phyloP scores from a whole-genome alignment of 2,113 vertebrate species.

The Notiomystis cincta region DNA sequence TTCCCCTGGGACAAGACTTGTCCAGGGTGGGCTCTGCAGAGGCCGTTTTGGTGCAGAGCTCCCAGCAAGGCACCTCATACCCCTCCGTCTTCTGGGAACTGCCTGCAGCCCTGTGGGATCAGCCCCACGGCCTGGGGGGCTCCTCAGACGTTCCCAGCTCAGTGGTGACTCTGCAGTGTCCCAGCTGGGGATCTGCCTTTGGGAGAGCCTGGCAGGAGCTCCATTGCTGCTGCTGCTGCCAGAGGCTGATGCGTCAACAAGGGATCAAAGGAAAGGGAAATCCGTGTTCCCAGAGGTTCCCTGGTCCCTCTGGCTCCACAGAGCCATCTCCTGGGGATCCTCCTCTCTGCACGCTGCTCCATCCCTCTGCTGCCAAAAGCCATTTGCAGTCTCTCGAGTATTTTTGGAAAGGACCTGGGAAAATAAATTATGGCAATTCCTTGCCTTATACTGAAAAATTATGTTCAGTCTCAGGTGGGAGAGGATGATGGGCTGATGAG shows the following conservation, averaged over 20 bases:
- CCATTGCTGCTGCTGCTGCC: not conserved
- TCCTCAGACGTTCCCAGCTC: not conserved
- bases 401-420: not conserved
- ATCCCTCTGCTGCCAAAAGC: not conserved
- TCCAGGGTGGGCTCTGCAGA: not conserved
- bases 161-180: accelerated
- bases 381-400: accelerated
- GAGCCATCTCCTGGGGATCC: not conserved
- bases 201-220: not conserved
- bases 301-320: not conserved
- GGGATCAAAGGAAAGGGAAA: not conserved
- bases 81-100: accelerated
- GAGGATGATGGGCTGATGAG: not conserved
- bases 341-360: not conserved
- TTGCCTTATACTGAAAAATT: not conserved
- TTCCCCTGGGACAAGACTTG: not conserved
- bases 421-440: not conserved
- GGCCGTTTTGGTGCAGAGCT: not conserved
- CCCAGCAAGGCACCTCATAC: accelerated
- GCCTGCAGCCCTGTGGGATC: too few relatives aligned
- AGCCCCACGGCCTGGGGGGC: not conserved
- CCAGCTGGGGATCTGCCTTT: accelerated
- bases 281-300: not conserved
- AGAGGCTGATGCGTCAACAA: not conserved
- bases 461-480: not conserved